These are phyloP conservation scores for Aurelia sp. DNA, from an alignment of 30 jellyfish, hydroid and myxozoan species.

Conservation along the genomic window DNA sequence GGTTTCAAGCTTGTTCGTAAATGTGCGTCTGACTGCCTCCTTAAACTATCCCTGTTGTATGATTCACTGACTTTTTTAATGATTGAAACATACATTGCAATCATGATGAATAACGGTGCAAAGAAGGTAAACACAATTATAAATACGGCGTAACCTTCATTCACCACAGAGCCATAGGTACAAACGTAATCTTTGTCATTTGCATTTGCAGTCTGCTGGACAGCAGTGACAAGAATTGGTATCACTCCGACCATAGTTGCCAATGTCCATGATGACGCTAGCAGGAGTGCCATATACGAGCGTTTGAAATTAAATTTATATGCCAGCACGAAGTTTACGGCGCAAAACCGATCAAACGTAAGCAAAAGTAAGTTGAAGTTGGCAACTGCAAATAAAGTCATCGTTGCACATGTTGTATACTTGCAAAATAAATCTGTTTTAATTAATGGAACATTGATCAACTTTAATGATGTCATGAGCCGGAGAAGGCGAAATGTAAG, in stretches of 20 bases:
- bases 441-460: neutral
- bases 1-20: constrained; percentile 52
- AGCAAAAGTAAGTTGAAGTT: constrained; percentile 62
- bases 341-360: constrained; percentile 69
- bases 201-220: constrained; percentile 2
- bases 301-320: constrained; percentile 34
- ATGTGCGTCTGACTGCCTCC: neutral
- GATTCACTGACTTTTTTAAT: constrained; percentile 26
- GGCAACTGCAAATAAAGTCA: constrained; percentile 58
- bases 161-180: constrained; percentile 44
- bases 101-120: constrained; percentile 55
- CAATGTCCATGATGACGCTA: constrained; percentile 28
- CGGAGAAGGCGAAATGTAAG: constrained; percentile 58
- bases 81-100: constrained; percentile 27
- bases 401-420: constrained; percentile 44
- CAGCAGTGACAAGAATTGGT: constrained; percentile 16
- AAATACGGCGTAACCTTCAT: constrained; percentile 43
- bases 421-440: constrained; percentile 49
- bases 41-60: neutral
- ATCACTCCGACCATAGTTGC: constrained; percentile 42
- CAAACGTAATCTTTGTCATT: constrained; percentile 20
- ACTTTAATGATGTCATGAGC: neutral
- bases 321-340: constrained; percentile 43
- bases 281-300: constrained; percentile 19
- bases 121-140: constrained; percentile 54